phyloP scores from a whole-genome alignment of 2,113 vertebrate species.

The Eonycteris spelaea region DNA sequence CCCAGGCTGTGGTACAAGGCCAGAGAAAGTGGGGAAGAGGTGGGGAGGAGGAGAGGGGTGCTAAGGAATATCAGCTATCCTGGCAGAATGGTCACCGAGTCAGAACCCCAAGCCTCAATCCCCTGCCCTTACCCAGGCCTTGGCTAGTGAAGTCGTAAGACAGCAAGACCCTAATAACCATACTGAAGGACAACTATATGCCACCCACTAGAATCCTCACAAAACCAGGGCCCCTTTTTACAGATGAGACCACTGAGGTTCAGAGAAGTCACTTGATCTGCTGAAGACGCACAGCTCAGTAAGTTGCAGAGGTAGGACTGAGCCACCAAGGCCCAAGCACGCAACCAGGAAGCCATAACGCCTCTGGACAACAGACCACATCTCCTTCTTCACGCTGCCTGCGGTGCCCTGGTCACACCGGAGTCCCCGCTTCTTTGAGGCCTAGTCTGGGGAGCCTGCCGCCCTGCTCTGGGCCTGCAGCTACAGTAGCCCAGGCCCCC shows the following conservation, averaged over 20 bases:
- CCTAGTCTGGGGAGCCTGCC: not conserved
- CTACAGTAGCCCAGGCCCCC: not conserved
- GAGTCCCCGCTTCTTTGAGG: not conserved
- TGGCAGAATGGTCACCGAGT: not conserved
- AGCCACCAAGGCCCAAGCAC: not conserved
- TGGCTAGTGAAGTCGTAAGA: not conserved
- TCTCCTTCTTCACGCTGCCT: not conserved
- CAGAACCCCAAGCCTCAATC: not conserved
- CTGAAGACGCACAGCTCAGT: not conserved
- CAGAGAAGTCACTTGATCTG: not conserved
- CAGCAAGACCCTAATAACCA: not conserved
- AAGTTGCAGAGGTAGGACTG: not conserved
- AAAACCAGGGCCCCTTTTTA: not conserved
- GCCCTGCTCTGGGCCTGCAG: not conserved
- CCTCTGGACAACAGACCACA: fast-evolving
- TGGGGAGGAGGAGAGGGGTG: not conserved
- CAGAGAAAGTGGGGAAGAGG: no score
- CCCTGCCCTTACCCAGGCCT: not conserved
- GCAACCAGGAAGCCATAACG: not conserved
- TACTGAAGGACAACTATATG: not conserved
- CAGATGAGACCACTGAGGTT: not conserved
- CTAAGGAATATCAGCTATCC: not conserved
- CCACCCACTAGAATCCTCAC: not conserved
- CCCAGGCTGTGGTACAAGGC: not conserved
- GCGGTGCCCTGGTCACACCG: not conserved